Evolutionary conservation across 2,113 vertebrate species (phyloP).

Genomic region (Hypanus sabinus): DNA sequence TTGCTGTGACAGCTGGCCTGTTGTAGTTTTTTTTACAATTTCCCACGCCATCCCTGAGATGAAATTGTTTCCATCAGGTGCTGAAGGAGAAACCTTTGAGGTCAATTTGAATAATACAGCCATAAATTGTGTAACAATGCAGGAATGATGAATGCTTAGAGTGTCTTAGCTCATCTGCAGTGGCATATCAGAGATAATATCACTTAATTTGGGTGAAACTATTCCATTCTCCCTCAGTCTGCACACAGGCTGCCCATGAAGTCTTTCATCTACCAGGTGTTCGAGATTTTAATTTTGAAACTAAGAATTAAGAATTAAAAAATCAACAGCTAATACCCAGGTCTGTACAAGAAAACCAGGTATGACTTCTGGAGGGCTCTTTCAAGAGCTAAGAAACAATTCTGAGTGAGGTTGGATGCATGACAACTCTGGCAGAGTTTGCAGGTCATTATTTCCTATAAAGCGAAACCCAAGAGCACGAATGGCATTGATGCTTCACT

Average conservation of each 20-base stretch:
- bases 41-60: not conserved
- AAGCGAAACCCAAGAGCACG: too few relatives aligned
- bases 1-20: not conserved
- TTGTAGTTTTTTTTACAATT: not conserved
- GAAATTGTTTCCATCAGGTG: slow-evolving; percentile 12
- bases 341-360: too few relatives aligned
- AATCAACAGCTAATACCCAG: not conserved
- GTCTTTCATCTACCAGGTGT: not conserved
- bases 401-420: too few relatives aligned
- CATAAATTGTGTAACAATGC: slow-evolving; percentile 10
- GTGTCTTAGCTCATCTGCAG: not conserved
- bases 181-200: not conserved
- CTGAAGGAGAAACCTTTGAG: slow-evolving; percentile 19
- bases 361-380: too few relatives aligned
- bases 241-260: not conserved
- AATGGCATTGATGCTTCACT: too few relatives aligned
- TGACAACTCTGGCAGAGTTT: too few relatives aligned
- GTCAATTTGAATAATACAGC: not conserved
- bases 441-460: too few relatives aligned
- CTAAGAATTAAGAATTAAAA: not conserved
- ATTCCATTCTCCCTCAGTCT: not conserved
- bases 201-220: not conserved
- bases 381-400: too few relatives aligned
- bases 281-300: not conserved
- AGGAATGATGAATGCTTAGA: slow-evolving; percentile 14